Base-by-base conservation (phyloP, 1,140 invertebrate genomes). In the Capitella teleta region DNA sequence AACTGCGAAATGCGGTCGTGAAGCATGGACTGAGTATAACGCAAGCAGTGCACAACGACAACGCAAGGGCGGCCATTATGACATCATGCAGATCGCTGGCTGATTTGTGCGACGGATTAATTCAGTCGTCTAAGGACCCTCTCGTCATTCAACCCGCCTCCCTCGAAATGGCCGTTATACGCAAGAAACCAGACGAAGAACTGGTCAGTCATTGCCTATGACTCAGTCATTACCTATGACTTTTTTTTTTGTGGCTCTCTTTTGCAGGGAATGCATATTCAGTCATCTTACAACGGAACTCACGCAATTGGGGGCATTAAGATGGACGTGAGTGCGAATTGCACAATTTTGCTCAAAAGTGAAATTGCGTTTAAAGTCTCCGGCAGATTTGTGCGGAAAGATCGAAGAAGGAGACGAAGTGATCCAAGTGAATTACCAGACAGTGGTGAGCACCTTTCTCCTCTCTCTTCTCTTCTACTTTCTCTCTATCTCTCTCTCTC, bases 361-460 rank as follows among this genome's bases (percentile, higher is more conserved):
- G 5, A 2, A 21, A 24, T 40, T 24, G 1, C 12, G 19, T 16
- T 34, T 34, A 36, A 50, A 72, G 64, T 67, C 66, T 28, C 69
- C 73, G 36, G 68, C 72, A 16, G 61, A 91, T 74, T 79, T 84
- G 28, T 86, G 84, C 64, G 85, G 84, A 1, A 88, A 89, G 74
- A 86, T 93, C 62, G 86, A 89, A 72, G 84, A 86, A 61, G 88
- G 88, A 1, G 89, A 94, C 74, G 89, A 94, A 75, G 86, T 95
- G 52, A 84, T 93, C 19, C 87, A 88, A 75, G 84, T 87, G 10
- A 89, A 90, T 72, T 87, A 88, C 68, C 86, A 90, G 67, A 90
- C 86, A n/a, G 85, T 90, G 16, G 85, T 79, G 63, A 68, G 76
- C 66, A 50, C n/a, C n/a, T 40, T 24, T 5, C 10, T 2, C n/a